These are phyloP conservation scores for Vanessa cardui DNA, from an alignment of 2,888 invertebrate genomes.

Conservation along the genomic window DNA sequence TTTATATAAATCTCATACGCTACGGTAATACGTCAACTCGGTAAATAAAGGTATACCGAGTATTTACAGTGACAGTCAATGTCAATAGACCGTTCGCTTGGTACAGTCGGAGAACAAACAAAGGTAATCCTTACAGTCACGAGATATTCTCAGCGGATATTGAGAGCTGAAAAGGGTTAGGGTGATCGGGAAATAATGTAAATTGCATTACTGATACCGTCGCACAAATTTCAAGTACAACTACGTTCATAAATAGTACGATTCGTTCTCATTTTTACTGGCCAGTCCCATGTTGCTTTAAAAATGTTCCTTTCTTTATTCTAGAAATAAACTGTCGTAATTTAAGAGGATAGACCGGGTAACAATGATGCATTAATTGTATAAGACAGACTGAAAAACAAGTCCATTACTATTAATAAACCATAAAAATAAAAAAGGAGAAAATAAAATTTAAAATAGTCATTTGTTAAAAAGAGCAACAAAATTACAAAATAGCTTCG, in stretches of 20 bases:
- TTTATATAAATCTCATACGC: constrained; percentile 18
- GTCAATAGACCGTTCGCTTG: constrained; percentile 78
- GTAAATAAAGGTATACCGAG: constrained; percentile 77
- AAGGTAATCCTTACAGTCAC: constrained; percentile 56
- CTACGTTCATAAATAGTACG: constrained; percentile 2
- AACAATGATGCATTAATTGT: too few relatives aligned
- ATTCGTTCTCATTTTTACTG: too few relatives aligned
- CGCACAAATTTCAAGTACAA: constrained; percentile 12
- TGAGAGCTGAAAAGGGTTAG: constrained; percentile 31
- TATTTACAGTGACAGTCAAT: constrained; percentile 74
- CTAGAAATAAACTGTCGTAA: too few relatives aligned
- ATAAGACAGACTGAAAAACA: too few relatives aligned
- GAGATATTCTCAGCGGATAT: constrained; percentile 33
- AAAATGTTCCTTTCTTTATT: too few relatives aligned
- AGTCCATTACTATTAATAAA: too few relatives aligned
- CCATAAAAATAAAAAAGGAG: too few relatives aligned
- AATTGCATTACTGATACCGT: constrained; percentile 25
- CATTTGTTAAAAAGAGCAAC: too few relatives aligned
- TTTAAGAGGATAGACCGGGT: too few relatives aligned
- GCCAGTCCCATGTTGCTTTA: too few relatives aligned
- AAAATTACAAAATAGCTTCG: too few relatives aligned
- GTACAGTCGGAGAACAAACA: constrained; percentile 72
- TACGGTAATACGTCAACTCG: constrained; percentile 27
- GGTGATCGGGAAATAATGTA: constrained; percentile 29
- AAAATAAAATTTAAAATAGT: too few relatives aligned